Percentiles rank a stretch among this genome's conserved stretches.
Evolutionary conservation across 1,140 invertebrate genomes (phyloP).

Genomic region (Caerostris extrusa): DNA sequence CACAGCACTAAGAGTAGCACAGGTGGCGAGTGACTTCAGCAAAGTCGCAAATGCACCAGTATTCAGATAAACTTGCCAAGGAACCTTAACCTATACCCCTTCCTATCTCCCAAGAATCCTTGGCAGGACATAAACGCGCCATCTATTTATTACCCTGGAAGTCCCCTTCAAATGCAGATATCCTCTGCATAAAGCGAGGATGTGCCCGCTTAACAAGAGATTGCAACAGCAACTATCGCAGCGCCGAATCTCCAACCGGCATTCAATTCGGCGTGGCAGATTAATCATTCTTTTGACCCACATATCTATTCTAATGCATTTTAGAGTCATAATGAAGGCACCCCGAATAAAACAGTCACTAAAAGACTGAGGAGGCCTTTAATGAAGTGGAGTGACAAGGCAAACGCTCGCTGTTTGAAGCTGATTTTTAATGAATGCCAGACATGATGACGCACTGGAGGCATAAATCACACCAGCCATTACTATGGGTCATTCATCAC

Average conservation of each 20-base stretch:
- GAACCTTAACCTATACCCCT: not conserved
- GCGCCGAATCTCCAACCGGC: not conserved
- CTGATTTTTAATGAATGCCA: constrained; percentile 26
- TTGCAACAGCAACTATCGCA: not conserved
- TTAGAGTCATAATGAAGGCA: constrained; percentile 19
- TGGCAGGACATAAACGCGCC: not conserved
- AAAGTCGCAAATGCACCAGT: too few relatives aligned
- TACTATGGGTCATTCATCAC: constrained; percentile 4
- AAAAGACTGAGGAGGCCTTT: not conserved
- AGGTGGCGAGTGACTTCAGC: too few relatives aligned
- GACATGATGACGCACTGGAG: not conserved
- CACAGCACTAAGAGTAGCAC: too few relatives aligned
- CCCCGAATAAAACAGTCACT: constrained; percentile 10
- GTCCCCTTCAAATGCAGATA: not conserved
- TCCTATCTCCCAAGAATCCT: not conserved
- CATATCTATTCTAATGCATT: constrained; percentile 30
- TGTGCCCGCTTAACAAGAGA: not conserved
- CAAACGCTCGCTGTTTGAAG: not conserved
- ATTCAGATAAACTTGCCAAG: too few relatives aligned
- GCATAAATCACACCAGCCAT: constrained; percentile 14
- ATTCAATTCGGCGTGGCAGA: not conserved
- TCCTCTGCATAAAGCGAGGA: not conserved
- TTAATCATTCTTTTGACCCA: constrained; percentile 30
- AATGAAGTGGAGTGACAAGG: constrained; percentile 7
- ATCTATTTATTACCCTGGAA: not conserved